phyloP scores from a whole-genome alignment of 2,888 invertebrate species.

The Athalia circularis region DNA sequence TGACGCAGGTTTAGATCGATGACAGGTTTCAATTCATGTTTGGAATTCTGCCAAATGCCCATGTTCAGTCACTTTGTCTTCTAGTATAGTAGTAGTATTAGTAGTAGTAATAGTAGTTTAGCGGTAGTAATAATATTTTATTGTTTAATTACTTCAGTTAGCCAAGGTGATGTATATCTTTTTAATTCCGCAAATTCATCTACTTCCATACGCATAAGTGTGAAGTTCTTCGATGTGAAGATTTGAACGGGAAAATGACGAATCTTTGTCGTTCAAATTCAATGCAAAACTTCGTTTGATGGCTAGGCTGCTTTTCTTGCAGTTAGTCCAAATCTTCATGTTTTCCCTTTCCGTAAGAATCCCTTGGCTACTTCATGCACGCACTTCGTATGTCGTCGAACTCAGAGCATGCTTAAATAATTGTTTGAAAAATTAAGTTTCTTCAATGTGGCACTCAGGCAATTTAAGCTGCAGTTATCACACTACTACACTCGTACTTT shows the following conservation, averaged over 20 bases:
- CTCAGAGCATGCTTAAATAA: constrained; percentile 72
- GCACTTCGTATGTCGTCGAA: constrained; percentile 63
- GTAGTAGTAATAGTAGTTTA: constrained; percentile 24
- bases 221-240: not conserved
- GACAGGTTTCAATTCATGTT: constrained; percentile 65
- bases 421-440: constrained; percentile 70
- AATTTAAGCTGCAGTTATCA: constrained; percentile 43
- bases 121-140: constrained; percentile 28
- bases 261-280: no score
- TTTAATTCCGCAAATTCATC: constrained; percentile 21
- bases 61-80: constrained; percentile 58
- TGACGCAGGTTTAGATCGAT: constrained; percentile 50
- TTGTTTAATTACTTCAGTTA: constrained; percentile 52
- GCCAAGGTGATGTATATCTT: constrained; percentile 52
- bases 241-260: constrained; percentile 2
- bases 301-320: not conserved
- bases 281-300: constrained; percentile 25
- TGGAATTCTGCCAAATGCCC: constrained; percentile 64
- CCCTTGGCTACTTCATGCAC: constrained; percentile 53
- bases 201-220: constrained; percentile 23
- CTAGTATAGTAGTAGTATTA: constrained; percentile 31
- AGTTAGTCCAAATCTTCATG: not conserved
- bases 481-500: constrained; percentile 33
- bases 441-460: constrained; percentile 66
- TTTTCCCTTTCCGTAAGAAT: no score